Conservation (phyloP, 2,888 invertebrate species). For the Ophion ventricosus region DNA sequence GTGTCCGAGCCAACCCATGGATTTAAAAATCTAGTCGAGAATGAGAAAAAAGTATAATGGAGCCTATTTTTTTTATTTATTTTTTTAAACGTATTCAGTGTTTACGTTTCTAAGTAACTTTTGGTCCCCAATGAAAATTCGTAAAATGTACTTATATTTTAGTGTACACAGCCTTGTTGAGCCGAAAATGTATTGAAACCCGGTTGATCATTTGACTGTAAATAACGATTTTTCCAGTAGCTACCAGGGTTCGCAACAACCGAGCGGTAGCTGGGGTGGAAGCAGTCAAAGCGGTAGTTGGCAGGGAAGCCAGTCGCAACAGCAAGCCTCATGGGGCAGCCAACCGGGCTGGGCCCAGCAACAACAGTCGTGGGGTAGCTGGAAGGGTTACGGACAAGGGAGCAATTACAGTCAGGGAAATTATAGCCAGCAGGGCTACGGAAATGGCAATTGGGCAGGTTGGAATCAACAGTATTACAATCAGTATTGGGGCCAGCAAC, state of each 20-base stretch:
- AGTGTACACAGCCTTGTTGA: not conserved
- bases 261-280: conserved; percentile 67
- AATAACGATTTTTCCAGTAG: conserved; percentile 59
- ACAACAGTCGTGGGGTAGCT: conserved; percentile 74
- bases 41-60: not conserved
- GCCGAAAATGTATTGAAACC: not conserved
- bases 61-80: too few relatives aligned
- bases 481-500: conserved; percentile 81
- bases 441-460: conserved; percentile 81
- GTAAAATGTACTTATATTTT: too few relatives aligned
- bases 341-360: conserved; percentile 38
- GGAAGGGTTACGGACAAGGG: conserved; percentile 78
- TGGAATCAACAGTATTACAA: conserved; percentile 82
- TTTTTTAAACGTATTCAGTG: too few relatives aligned
- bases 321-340: conserved; percentile 69
- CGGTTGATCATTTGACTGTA: not conserved
- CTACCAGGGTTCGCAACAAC: conserved; percentile 74
- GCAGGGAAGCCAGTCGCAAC: conserved; percentile 71
- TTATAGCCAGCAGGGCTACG: conserved; percentile 74
- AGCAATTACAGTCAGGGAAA: conserved; percentile 72
- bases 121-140: too few relatives aligned
- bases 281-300: conserved; percentile 66
- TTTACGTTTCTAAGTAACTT: too few relatives aligned
- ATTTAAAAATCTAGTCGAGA: not conserved
- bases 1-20: too few relatives aligned